These are phyloP conservation scores for Calameuta filiformis DNA, from an alignment of 2,888 invertebrate species.

Conservation along the genomic window DNA sequence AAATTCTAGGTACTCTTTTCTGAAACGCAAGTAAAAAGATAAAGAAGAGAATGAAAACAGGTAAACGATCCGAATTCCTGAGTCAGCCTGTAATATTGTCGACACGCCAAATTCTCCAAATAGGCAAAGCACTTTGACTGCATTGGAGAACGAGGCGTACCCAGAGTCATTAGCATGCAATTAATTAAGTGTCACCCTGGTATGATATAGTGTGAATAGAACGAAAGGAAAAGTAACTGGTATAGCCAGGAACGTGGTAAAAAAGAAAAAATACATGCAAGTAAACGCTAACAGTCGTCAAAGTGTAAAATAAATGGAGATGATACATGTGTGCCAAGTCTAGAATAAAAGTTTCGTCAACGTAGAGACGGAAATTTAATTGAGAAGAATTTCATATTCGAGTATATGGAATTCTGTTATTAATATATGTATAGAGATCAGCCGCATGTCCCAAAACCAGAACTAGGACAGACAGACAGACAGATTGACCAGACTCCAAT, in stretches of 20 bases:
- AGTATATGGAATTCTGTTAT: neutral
- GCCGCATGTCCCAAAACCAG: neutral
- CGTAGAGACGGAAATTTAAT: neutral
- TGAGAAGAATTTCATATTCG: too few relatives aligned
- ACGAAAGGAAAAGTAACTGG: conserved; percentile 19
- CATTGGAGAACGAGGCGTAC: neutral
- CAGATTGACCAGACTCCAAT: neutral
- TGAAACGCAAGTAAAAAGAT: neutral
- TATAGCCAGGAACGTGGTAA: conserved; percentile 36
- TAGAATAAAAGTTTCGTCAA: conserved; percentile 1
- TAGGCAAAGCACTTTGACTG: neutral
- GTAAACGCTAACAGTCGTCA: conserved; percentile 38
- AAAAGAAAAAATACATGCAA: conserved; percentile 44
- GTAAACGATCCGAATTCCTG: neutral
- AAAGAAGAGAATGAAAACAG: neutral
- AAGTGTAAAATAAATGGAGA: conserved; percentile 46
- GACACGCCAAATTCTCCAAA: neutral
- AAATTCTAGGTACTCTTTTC: neutral
- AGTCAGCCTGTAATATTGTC: neutral
- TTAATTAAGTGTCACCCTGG: neutral
- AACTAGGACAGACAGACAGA: neutral
- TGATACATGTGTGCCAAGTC: neutral
- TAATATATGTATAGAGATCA: neutral
- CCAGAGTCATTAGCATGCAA: neutral
- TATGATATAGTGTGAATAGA: neutral